A percentile compares a stretch with the other conserved stretches of the same genome.
These are phyloP conservation scores for Melanitta fusca DNA, from an alignment of 2,797 vertebrate species.

Conservation along the genomic window DNA sequence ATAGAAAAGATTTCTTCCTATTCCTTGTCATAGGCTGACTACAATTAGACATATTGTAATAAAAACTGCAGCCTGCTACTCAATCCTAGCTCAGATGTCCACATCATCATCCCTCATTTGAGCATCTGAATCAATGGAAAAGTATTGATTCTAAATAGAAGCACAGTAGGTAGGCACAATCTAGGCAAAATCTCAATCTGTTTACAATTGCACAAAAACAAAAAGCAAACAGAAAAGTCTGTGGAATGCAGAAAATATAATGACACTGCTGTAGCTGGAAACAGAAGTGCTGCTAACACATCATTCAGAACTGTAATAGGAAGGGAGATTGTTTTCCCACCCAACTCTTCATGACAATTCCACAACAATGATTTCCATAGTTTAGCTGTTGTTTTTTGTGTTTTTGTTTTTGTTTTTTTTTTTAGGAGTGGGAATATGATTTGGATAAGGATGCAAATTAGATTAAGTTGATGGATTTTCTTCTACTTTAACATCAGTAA, in stretches of 20 bases:
- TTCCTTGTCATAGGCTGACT: not conserved
- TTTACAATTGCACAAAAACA: not conserved
- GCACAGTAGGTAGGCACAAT: not conserved
- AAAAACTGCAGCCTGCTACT: not conserved
- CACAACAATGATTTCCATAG: not conserved
- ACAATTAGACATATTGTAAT: not conserved
- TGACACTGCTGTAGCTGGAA: not conserved
- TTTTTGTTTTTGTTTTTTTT: not conserved
- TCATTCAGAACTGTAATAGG: constrained; percentile 27
- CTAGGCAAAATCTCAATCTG: not conserved
- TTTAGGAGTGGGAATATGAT: constrained; percentile 3
- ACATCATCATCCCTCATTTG: not conserved
- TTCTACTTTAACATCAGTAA: constrained; percentile 20
- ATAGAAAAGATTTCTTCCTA: not conserved
- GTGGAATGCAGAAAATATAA: not conserved
- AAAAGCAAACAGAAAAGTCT: not conserved
- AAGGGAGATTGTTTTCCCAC: not conserved
- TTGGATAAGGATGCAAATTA: constrained; percentile 38
- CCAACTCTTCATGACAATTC: constrained; percentile 11
- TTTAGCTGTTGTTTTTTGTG: constrained; percentile 27
- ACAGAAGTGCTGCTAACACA: constrained; percentile 16
- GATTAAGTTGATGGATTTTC: constrained; percentile 16
- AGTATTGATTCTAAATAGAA: not conserved
- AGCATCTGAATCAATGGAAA: not conserved
- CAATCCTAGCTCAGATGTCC: not conserved